A percentile compares a stretch with the other conserved stretches of the same genome.
Evolutionary conservation across 2,797 vertebrate genomes (phyloP).

Genomic region (Pseudochirops cupreus): DNA sequence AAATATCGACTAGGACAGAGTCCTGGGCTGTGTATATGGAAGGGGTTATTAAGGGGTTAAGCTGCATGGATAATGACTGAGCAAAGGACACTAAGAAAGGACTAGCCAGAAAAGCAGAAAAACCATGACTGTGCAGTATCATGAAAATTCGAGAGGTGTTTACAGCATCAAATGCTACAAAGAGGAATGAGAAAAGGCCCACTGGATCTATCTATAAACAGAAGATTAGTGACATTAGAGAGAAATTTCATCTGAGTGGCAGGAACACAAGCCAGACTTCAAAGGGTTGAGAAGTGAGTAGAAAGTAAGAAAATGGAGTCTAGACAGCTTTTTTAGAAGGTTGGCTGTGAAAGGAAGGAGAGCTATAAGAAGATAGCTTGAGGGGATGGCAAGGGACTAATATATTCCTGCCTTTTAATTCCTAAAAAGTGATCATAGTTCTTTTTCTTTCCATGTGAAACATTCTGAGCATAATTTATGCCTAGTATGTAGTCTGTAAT

Average conservation of each 20-base stretch:
- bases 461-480: not conserved
- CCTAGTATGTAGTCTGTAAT: not conserved
- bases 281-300: not conserved
- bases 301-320: not conserved
- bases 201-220: not conserved
- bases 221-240: not conserved
- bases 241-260: not conserved
- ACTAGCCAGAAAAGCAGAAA: not conserved
- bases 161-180: not conserved
- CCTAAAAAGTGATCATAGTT: slow-evolving; percentile 8
- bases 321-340: not conserved
- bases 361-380: not conserved
- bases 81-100: not conserved
- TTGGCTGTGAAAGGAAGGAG: not conserved
- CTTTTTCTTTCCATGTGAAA: slow-evolving; percentile 3
- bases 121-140: not conserved
- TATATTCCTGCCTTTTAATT: not conserved
- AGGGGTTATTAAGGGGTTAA: not conserved
- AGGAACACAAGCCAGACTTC: not conserved
- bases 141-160: not conserved
- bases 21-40: not conserved
- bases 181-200: not conserved
- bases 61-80: not conserved
- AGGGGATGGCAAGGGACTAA: not conserved
- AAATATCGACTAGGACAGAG: not conserved